A percentile compares a stretch with the other conserved stretches of the same genome.
Evolutionary conservation across 2,113 vertebrate species (phyloP).

Genomic region (Apus apus): DNA sequence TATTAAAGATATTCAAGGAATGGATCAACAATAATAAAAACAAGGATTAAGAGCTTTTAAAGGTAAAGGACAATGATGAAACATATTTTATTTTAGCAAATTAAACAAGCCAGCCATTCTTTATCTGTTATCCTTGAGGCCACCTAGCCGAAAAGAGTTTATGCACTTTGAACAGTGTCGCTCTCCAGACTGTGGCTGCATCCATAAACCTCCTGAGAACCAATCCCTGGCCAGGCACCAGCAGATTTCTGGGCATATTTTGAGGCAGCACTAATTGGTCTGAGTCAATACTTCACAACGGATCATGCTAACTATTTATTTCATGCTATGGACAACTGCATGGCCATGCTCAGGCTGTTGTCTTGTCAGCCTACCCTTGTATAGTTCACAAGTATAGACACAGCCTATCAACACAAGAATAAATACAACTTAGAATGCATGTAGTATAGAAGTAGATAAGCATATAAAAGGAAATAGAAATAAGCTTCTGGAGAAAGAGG

Average conservation of each 20-base stretch:
- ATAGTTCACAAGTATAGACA: background rate
- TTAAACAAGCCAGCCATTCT: background rate
- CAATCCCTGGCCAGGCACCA: background rate
- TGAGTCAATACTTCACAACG: accelerated
- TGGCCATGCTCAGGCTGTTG: background rate
- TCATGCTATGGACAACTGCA: too few species aligned
- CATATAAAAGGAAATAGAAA: background rate
- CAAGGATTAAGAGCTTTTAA: background rate
- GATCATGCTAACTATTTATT: background rate
- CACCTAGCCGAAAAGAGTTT: background rate
- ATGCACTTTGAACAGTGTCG: background rate
- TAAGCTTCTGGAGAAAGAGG: background rate
- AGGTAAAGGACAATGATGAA: background rate
- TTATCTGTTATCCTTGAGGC: background rate
- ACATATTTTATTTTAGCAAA: background rate
- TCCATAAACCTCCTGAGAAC: background rate
- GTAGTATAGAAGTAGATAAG: background rate
- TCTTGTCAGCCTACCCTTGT: background rate
- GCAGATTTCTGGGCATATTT: background rate
- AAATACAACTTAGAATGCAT: background rate
- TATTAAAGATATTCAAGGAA: background rate
- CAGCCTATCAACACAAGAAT: background rate
- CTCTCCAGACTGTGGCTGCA: background rate
- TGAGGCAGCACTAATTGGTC: background rate
- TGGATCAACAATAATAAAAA: background rate